Evolutionary conservation across 2,888 invertebrate genomes (phyloP).

Genomic region (Caprella mutica): DNA sequence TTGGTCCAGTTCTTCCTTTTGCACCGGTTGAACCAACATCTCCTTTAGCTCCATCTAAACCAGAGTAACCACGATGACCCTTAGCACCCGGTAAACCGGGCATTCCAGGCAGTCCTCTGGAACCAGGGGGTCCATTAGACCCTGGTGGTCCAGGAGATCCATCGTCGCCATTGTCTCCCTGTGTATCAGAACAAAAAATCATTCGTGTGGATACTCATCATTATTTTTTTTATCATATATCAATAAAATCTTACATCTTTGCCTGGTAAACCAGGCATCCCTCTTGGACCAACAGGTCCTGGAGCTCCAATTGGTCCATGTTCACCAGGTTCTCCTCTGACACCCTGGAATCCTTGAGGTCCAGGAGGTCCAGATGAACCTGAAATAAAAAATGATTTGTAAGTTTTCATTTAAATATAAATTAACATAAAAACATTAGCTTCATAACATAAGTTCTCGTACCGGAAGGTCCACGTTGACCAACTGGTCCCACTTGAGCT

Average conservation of each 20-base stretch:
- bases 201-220: too few relatives aligned
- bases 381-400: constrained; percentile 7
- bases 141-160: constrained; percentile 67
- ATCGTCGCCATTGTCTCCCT: constrained; percentile 52
- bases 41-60: constrained; percentile 68
- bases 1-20: constrained; percentile 57
- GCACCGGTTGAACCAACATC: constrained; percentile 64
- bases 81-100: constrained; percentile 70
- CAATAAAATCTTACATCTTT: constrained; percentile 54
- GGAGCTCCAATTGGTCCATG: constrained; percentile 52
- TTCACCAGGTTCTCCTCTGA: constrained; percentile 55
- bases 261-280: constrained; percentile 57
- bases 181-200: not conserved
- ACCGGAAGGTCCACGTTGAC: constrained; percentile 68
- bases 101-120: constrained; percentile 59
- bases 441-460: too few relatives aligned
- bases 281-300: constrained; percentile 49
- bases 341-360: constrained; percentile 69
- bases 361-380: constrained; percentile 59
- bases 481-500: constrained; percentile 65
- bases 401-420: too few relatives aligned
- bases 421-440: too few relatives aligned
- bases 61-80: constrained; percentile 69
- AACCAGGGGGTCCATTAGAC: constrained; percentile 57
- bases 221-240: not conserved